Conservation (phyloP, 2,888 invertebrate genomes). For the Elmis aenea region DNA sequence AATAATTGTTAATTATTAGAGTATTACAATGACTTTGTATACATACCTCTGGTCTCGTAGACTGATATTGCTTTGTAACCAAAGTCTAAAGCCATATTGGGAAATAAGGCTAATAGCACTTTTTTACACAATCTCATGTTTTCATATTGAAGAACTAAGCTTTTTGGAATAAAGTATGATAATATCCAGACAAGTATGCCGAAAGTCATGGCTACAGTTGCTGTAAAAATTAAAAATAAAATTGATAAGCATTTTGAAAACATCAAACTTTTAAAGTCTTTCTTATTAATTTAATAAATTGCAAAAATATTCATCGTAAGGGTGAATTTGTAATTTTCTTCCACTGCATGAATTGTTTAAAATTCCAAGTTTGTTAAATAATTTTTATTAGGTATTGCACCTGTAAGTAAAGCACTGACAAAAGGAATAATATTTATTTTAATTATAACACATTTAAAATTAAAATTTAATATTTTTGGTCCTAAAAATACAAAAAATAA, state of each 20-base stretch:
- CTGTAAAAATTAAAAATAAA: conserved; percentile 25
- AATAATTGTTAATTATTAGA: conserved; percentile 6
- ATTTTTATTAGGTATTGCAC: too few relatives aligned
- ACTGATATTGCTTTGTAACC: conserved; percentile 37
- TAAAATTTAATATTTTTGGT: too few relatives aligned
- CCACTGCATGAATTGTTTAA: too few relatives aligned
- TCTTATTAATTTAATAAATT: too few relatives aligned
- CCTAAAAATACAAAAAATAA: too few relatives aligned
- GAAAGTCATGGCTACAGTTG: conserved; percentile 37
- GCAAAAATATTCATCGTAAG: too few relatives aligned
- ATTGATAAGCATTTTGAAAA: neutral
- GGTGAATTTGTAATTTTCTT: too few relatives aligned
- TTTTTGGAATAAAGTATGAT: conserved; percentile 35
- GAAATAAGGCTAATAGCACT: conserved; percentile 34
- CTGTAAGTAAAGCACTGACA: too few relatives aligned
- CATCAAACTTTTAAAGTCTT: too few relatives aligned
- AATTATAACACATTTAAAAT: too few relatives aligned
- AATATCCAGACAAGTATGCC: conserved; percentile 41
- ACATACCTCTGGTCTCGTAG: conserved; percentile 40
- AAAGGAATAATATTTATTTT: too few relatives aligned
- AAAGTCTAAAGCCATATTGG: conserved; percentile 40
- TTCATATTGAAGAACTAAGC: conserved; percentile 22
- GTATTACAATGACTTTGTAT: neutral
- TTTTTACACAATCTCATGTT: conserved; percentile 23
- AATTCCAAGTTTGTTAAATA: too few relatives aligned